Percentiles rank a stretch among this genome's conserved stretches.
phyloP scores from a whole-genome alignment of 2,113 vertebrate genomes.

The Cynocephalus volans region DNA sequence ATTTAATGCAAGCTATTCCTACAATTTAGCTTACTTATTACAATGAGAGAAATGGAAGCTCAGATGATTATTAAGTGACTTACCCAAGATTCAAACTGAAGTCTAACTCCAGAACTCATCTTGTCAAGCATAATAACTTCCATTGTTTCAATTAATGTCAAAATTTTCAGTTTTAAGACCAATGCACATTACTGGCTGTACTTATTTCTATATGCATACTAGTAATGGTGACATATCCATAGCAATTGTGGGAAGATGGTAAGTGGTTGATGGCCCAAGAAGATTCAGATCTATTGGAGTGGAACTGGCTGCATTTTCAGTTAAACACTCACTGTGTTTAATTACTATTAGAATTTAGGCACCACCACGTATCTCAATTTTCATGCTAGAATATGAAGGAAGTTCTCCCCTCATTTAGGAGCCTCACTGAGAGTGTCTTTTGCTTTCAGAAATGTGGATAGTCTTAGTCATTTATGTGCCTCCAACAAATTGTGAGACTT shows the following conservation, averaged over 20 bases:
- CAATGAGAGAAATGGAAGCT: not conserved
- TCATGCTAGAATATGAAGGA: not conserved
- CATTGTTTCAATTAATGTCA: not conserved
- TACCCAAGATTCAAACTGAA: not conserved
- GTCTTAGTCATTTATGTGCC: not conserved
- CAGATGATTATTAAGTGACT: not conserved
- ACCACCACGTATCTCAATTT: not conserved
- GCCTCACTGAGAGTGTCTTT: not conserved
- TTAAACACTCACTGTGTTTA: not conserved
- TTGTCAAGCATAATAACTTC: not conserved
- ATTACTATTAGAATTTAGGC: not conserved
- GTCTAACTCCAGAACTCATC: not conserved
- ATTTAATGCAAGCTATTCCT: not conserved
- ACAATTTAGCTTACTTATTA: not conserved
- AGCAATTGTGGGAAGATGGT: not conserved
- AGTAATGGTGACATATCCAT: not conserved
- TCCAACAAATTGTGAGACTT: conserved; percentile 22
- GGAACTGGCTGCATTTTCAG: not conserved
- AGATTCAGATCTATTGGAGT: not conserved
- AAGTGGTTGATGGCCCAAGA: not conserved
- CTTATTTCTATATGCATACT: not conserved
- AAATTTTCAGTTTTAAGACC: conserved; percentile 13
- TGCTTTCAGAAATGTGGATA: conserved; percentile 55
- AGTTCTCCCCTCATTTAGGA: not conserved
- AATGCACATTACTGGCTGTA: not conserved